A percentile compares a stretch with the other conserved stretches of the same genome.
Evolutionary conservation across 2,888 invertebrate species (phyloP).

Genomic region (Rotaria sp.): DNA sequence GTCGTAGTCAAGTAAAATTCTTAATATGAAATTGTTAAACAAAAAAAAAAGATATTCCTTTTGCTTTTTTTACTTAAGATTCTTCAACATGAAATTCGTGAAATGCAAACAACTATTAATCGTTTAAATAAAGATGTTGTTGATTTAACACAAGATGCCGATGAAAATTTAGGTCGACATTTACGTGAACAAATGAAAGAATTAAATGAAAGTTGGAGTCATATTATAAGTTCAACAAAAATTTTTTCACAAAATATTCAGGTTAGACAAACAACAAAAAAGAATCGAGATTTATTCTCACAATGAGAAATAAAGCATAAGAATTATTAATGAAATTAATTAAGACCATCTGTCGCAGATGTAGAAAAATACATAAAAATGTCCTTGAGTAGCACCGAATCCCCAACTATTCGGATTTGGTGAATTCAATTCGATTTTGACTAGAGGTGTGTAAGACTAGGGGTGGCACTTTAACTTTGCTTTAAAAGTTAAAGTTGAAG

Average conservation of each 20-base stretch:
- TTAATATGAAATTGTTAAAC: neutral
- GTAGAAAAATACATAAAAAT: too few species aligned
- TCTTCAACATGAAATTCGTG: conserved; percentile 23
- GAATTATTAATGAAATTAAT: too few species aligned
- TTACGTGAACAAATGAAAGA: conserved; percentile 25
- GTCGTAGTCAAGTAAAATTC: conserved; percentile 4
- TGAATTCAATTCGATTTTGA: too few species aligned
- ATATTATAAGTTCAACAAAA: conserved; percentile 29
- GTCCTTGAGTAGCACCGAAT: too few species aligned
- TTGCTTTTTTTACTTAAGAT: neutral
- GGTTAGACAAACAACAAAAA: neutral
- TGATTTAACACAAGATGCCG: conserved; percentile 10
- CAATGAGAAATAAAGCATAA: too few species aligned
- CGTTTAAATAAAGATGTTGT: conserved; percentile 17
- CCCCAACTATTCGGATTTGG: too few species aligned
- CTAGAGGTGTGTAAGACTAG: too few species aligned
- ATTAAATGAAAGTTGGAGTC: conserved; percentile 26
- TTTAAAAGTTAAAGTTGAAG: too few species aligned
- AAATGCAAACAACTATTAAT: conserved; percentile 15
- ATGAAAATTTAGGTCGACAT: conserved; percentile 21
- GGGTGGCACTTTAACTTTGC: too few species aligned
- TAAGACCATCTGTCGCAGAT: too few species aligned
- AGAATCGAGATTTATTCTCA: too few species aligned
- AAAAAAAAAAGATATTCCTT: neutral
- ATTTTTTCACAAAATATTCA: neutral